Percentiles rank a stretch among this genome's conserved stretches.
These are phyloP conservation scores for Aplysia californica DNA, from an alignment of 1,140 invertebrate species.

Conservation along the genomic window DNA sequence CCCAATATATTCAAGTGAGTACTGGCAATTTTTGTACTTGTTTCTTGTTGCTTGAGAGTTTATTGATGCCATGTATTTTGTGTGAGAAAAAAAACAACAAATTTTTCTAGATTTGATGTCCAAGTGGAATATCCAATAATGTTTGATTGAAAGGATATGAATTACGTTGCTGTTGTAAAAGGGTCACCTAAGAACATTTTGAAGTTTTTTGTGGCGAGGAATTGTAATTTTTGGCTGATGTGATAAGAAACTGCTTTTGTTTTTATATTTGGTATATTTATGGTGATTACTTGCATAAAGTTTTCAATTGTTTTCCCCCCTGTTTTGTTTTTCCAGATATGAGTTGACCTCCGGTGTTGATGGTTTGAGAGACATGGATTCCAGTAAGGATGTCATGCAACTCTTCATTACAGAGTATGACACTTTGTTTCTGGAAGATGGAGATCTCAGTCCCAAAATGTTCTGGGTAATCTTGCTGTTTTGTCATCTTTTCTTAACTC, in stretches of 20 bases:
- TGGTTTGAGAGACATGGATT: constrained; percentile 67
- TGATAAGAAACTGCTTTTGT: neutral
- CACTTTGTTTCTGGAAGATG: constrained; percentile 58
- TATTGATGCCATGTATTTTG: neutral
- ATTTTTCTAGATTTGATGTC: neutral
- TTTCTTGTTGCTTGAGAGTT: neutral
- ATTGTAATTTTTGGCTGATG: neutral
- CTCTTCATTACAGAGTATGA: constrained; percentile 66
- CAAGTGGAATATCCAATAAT: neutral
- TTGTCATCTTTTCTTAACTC: neutral
- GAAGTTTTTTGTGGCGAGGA: neutral
- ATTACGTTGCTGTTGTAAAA: neutral
- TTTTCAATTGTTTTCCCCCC: too few relatives aligned
- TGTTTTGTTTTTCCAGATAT: constrained; percentile 20
- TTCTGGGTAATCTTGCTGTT: constrained; percentile 57
- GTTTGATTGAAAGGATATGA: neutral
- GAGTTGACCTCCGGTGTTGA: constrained; percentile 49
- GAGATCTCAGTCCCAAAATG: constrained; percentile 43
- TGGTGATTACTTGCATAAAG: too few relatives aligned
- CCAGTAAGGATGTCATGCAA: constrained; percentile 67
- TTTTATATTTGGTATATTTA: too few relatives aligned
- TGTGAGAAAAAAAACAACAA: neutral
- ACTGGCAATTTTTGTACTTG: neutral
- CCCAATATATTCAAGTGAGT: constrained; percentile 69
- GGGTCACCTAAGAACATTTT: neutral